A percentile compares a stretch with the other conserved stretches of the same genome.
Evolutionary conservation across 2,888 invertebrate genomes (phyloP).

Genomic region (Netelia inedita): DNA sequence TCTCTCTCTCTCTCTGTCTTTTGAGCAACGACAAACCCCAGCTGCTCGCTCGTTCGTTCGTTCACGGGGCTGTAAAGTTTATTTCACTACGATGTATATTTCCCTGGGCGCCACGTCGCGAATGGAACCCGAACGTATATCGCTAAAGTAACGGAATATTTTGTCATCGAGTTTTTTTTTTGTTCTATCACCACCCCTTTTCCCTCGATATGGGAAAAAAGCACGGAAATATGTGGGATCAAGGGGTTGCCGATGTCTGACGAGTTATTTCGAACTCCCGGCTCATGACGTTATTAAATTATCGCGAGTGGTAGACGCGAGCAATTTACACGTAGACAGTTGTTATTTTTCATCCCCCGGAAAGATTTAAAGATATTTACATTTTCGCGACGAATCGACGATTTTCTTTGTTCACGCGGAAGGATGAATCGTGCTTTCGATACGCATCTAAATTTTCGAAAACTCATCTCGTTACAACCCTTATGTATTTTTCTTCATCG

Average conservation of each 20-base stretch:
- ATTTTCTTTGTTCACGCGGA: too few species aligned
- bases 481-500: background rate
- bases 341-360: background rate
- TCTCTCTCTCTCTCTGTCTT: background rate
- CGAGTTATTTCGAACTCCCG: background rate
- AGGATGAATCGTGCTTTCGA: too few species aligned
- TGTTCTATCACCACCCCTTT: background rate
- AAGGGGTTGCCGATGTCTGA: background rate
- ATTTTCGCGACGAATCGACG: too few species aligned
- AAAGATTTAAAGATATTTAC: background rate
- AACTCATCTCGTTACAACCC: background rate
- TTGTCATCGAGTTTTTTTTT: slow-evolving; percentile 43
- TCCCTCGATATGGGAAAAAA: background rate
- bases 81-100: slow-evolving; percentile 60
- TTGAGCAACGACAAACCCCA: slow-evolving; percentile 33
- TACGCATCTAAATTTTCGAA: background rate
- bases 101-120: slow-evolving; percentile 61
- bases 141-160: slow-evolving; percentile 21
- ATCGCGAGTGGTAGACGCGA: background rate
- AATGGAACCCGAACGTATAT: slow-evolving; percentile 35
- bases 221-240: slow-evolving; percentile 24
- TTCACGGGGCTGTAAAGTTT: slow-evolving; percentile 65
- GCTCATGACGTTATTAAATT: background rate
- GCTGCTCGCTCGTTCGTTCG: slow-evolving; percentile 69
- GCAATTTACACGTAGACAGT: too few species aligned